Evolutionary conservation across 2,888 invertebrate genomes (phyloP), one percentile per base, ranked within the genome.

Genomic region (Penaeus monodon): DNA sequence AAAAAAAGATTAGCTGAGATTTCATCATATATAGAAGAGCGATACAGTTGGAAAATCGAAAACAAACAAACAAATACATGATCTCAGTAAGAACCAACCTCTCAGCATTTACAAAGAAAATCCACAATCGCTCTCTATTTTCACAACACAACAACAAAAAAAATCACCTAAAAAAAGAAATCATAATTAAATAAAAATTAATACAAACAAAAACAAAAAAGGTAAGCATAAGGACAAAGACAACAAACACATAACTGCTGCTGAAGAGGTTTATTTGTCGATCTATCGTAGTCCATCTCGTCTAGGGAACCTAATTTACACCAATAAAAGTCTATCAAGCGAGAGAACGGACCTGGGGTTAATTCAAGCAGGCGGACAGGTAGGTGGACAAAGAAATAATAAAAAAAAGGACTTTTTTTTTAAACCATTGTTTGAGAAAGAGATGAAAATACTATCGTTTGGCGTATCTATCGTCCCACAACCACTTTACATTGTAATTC

Each of bases 391-490:
- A 57, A 57, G 57, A 57, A 57, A 17, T 20, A 57, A 17, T 17
- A 20, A 57, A 76, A 17, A 49, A 10, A 14, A n/a, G 12, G 6
- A 24, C 22, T 57, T 29, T 57, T 27, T n/a, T 57, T 57, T 57
- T 57, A 3, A 44, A 57, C 57, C 57, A 38, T 76, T 38, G n/a
- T 22, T 77, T 20, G 57, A 57, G 17, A 57, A 57, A 57, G 4
- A 20, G 57, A 17, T 14, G 17, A 14, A 57, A 17, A 27, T 29
- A 57, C 33, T 24, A 57, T n/a, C 57, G 29, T 77, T 27, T 44
- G 49, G n/a, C 77, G 63, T 20, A 77, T 27, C 77, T 77, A 77
- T 27, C 57, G 77, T 57, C 77, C 77, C 77, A 77, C 77, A 77
- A 77, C 77, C 77, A 77, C 63, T 27, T 27, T 77, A 20, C 57